Percentiles rank a stretch among this genome's conserved stretches.
Conservation (phyloP, 2,888 invertebrate species). For the Tipula vernalis region DNA sequence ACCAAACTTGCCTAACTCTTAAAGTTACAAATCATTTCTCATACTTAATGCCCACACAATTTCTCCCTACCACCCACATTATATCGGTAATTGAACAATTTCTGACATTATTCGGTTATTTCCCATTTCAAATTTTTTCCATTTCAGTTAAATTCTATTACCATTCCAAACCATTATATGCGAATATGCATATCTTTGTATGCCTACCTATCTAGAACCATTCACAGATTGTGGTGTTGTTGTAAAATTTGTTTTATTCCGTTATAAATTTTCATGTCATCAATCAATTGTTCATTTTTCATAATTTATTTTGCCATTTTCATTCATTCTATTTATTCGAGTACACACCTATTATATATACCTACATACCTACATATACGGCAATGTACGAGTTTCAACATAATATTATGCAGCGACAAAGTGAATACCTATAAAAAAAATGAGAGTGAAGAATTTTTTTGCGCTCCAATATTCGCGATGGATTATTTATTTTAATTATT, state of each 20-base stretch:
- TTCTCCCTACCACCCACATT: too few species aligned
- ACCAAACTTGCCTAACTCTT: too few species aligned
- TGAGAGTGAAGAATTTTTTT: background rate
- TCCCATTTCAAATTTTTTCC: background rate
- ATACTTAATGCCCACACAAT: too few species aligned
- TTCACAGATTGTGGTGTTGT: background rate
- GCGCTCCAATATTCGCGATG: background rate
- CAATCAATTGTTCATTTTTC: background rate
- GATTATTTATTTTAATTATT: background rate
- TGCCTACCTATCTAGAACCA: background rate
- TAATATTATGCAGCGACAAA: too few species aligned
- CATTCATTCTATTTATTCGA: background rate
- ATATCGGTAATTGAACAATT: too few species aligned
- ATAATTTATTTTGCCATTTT: background rate
- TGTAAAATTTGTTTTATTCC: background rate
- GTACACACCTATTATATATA: background rate
- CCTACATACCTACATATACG: background rate
- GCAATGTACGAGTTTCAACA: background rate
- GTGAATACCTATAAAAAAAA: too few species aligned
- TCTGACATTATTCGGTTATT: background rate
- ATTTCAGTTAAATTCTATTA: background rate
- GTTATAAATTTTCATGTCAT: background rate
- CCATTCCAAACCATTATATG: background rate
- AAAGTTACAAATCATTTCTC: too few species aligned
- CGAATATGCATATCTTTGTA: background rate